Percentiles rank a stretch among this genome's conserved stretches.
phyloP scores from a whole-genome alignment of 2,113 vertebrate species.

The Bothrops jararaca region DNA sequence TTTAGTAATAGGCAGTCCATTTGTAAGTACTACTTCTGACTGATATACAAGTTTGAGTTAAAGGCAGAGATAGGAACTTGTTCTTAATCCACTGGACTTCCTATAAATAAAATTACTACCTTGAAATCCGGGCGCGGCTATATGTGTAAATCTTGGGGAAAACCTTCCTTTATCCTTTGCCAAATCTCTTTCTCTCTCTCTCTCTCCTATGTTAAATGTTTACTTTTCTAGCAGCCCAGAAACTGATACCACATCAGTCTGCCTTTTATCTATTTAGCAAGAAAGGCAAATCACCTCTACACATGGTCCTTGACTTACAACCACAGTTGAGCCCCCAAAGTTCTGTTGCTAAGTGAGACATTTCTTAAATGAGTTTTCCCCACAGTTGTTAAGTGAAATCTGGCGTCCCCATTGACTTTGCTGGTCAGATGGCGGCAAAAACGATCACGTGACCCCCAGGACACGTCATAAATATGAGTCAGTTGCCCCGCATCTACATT shows the following conservation, averaged over 20 bases:
- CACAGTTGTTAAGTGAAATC: too few species aligned
- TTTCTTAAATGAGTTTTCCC: too few species aligned
- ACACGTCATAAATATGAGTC: too few species aligned
- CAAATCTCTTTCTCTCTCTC: not conserved
- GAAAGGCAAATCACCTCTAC: not conserved
- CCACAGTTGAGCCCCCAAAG: too few species aligned
- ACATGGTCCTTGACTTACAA: too few species aligned
- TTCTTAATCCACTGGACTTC: not conserved
- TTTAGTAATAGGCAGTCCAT: not conserved
- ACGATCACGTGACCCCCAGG: too few species aligned
- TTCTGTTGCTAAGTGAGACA: too few species aligned
- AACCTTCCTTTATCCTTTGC: not conserved
- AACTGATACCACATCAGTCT: rapidly evolving
- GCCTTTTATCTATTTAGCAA: not conserved
- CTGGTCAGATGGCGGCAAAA: too few species aligned
- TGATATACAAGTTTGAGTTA: not conserved
- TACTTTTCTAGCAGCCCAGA: not conserved
- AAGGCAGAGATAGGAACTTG: too few species aligned
- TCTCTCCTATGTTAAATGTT: not conserved
- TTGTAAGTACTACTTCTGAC: not conserved
- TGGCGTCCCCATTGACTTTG: too few species aligned
- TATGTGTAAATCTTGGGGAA: not conserved
- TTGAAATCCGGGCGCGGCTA: not conserved
- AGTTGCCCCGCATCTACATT: too few species aligned
- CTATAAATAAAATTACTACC: not conserved